phyloP scores from a whole-genome alignment of 2,888 invertebrate genomes.

The Hydrotaea diabolus region DNA sequence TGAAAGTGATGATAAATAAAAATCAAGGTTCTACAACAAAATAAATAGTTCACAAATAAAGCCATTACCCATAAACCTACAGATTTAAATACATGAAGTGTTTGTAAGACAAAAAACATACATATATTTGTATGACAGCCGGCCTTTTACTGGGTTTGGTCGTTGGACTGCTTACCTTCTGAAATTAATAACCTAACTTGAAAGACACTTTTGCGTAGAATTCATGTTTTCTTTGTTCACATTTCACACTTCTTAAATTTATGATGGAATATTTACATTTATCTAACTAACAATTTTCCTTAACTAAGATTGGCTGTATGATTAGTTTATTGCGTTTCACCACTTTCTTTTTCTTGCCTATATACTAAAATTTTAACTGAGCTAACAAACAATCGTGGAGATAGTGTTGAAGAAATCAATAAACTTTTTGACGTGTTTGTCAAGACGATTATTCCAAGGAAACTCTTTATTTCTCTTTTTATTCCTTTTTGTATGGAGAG shows the following conservation, averaged over 20 bases:
- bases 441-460: constrained; percentile 20
- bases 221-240: constrained; percentile 16
- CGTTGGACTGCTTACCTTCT: constrained; percentile 33
- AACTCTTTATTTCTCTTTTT: neutral
- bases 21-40: neutral
- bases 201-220: constrained; percentile 1
- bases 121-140: constrained; percentile 48
- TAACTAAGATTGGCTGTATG: neutral
- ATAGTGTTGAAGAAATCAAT: constrained; percentile 21
- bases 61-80: neutral
- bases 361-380: constrained; percentile 31
- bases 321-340: neutral
- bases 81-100: neutral
- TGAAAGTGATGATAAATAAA: neutral
- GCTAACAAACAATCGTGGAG: constrained; percentile 17
- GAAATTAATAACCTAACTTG: constrained; percentile 27
- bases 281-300: neutral
- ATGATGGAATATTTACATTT: neutral
- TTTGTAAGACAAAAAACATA: neutral
- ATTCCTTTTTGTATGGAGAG: constrained; percentile 3
- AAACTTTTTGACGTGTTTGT: constrained; percentile 21
- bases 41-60: constrained; percentile 6
- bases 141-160: constrained; percentile 47
- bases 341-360: neutral
- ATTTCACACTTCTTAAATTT: neutral